These are phyloP conservation scores for Saccopteryx bilineata DNA, from an alignment of 2,113 vertebrate genomes.

Conservation along the genomic window DNA sequence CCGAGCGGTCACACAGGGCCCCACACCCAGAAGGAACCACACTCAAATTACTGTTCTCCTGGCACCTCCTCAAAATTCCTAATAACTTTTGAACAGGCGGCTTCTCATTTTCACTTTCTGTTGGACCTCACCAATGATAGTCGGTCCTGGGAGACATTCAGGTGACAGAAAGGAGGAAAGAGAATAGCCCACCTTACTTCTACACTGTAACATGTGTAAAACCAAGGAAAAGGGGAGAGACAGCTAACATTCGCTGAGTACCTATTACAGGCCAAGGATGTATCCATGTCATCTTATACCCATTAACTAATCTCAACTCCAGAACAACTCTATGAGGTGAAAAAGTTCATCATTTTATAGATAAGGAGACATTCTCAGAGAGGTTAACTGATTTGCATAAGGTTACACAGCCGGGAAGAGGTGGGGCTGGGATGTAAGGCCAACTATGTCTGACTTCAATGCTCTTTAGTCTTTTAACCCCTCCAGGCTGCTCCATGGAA, in stretches of 20 bases:
- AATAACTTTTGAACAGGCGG: background rate
- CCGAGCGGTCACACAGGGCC: background rate
- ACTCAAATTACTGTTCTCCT: background rate
- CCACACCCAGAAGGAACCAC: background rate
- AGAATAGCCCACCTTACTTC: background rate
- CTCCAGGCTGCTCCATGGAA: background rate
- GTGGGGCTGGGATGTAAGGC: background rate
- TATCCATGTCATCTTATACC: background rate
- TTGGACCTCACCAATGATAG: background rate
- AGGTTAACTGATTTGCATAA: background rate
- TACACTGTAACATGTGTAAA: background rate
- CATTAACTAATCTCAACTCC: constrained; percentile 3
- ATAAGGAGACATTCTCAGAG: background rate
- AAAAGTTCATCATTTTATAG: constrained; percentile 20
- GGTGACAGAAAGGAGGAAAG: background rate
- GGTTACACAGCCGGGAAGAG: background rate
- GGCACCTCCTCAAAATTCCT: background rate
- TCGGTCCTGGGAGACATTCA: background rate
- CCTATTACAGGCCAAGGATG: background rate
- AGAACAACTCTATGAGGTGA: background rate
- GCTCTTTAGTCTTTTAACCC: background rate
- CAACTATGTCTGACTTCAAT: background rate
- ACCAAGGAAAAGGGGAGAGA: background rate
- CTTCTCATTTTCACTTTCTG: background rate
- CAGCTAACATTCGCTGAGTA: background rate